Evolutionary conservation across 2,797 vertebrate species (phyloP).

Genomic region (Phylloscopus collybita): DNA sequence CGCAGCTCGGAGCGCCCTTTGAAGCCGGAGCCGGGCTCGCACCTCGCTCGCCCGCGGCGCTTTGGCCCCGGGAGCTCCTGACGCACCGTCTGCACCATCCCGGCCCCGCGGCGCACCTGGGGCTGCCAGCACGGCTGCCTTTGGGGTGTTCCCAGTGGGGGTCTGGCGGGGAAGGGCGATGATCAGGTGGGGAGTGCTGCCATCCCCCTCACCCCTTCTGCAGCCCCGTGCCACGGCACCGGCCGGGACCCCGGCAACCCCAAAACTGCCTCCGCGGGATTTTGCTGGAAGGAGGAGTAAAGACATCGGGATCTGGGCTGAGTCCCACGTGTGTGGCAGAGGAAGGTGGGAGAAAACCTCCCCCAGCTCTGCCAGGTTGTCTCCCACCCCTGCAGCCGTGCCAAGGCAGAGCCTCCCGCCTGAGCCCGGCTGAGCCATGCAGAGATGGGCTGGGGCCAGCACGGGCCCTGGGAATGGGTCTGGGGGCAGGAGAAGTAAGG

Average conservation of each 20-base stretch:
- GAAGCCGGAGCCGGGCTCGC: background rate
- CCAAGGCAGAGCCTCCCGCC: fast-evolving
- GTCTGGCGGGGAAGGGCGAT: background rate
- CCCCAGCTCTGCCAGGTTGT: background rate
- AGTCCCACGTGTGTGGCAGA: fast-evolving
- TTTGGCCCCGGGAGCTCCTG: slow-evolving; percentile 8
- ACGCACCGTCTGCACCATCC: background rate
- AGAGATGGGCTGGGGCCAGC: background rate
- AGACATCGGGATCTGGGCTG: background rate
- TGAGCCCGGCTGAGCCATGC: fast-evolving
- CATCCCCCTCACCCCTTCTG: background rate
- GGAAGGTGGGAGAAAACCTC: background rate
- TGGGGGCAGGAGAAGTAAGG: background rate
- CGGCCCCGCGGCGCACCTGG: background rate
- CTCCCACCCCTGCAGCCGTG: background rate
- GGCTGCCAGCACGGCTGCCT: background rate
- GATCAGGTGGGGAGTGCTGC: fast-evolving
- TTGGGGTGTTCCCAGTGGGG: background rate
- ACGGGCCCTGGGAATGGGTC: background rate
- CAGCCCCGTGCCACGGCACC: fast-evolving
- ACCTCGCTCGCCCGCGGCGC: fast-evolving
- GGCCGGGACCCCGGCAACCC: fast-evolving
- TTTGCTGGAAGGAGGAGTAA: background rate
- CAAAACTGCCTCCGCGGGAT: fast-evolving
- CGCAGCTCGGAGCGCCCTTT: background rate